A percentile compares a stretch with the other conserved stretches of the same genome.
Conservation (phyloP, 2,113 vertebrate genomes). For the Mesocricetus auratus region DNA sequence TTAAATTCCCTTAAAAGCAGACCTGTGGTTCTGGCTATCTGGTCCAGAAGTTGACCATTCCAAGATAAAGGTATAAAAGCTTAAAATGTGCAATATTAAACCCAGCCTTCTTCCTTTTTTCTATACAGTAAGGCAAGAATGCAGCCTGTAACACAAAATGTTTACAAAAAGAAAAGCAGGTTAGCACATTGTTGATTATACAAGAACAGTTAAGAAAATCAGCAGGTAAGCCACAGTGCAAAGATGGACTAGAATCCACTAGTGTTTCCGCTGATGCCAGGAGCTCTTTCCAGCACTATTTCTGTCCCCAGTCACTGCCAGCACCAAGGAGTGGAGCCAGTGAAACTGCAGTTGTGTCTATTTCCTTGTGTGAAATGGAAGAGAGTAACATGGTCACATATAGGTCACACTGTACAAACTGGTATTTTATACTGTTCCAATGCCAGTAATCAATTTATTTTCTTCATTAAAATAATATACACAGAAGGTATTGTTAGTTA, state of each 20-base stretch:
- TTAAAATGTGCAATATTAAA: conserved; percentile 83
- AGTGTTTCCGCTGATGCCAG: conserved; percentile 80
- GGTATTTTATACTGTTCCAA: conserved; percentile 88
- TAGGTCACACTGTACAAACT: conserved; percentile 90
- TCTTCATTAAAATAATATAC: conserved; percentile 99
- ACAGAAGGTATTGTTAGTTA: conserved; percentile 95
- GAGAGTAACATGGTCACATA: conserved; percentile 83
- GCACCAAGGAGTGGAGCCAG: conserved; percentile 74
- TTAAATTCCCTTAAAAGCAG: conserved; percentile 85
- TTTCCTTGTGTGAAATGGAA: conserved; percentile 71
- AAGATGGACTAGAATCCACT: conserved; percentile 79
- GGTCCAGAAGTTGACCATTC: conserved; percentile 79
- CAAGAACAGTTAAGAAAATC: conserved; percentile 74
- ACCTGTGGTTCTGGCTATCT: conserved; percentile 59
- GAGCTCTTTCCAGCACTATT: conserved; percentile 54
- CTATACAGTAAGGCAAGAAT: conserved; percentile 81
- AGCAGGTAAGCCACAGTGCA: conserved; percentile 81
- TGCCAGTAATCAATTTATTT: conserved; percentile 91
- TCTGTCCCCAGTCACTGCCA: conserved; percentile 41
- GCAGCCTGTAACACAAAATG: conserved; percentile 84
- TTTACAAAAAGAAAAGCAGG: conserved; percentile 82
- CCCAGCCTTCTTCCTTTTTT: conserved; percentile 83
- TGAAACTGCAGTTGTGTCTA: conserved; percentile 74
- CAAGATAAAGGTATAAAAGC: conserved; percentile 84
- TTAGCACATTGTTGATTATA: conserved; percentile 84